phyloP scores from a whole-genome alignment of 1,140 invertebrate genomes.

The Hermetia illucens region DNA sequence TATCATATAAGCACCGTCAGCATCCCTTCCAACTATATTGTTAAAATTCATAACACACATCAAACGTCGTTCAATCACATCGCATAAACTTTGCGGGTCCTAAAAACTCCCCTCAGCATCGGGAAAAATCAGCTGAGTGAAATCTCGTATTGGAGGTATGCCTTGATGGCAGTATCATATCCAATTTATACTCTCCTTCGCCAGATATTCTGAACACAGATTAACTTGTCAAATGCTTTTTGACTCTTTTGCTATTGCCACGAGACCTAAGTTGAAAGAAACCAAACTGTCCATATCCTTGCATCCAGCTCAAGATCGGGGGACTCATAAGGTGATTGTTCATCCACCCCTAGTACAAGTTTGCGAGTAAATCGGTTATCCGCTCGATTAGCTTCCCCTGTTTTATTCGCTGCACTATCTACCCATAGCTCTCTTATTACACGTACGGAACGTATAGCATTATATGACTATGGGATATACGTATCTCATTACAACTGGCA shows the following conservation, averaged over 20 bases:
- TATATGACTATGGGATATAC: not conserved
- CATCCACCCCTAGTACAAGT: not conserved
- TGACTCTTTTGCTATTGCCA: not conserved
- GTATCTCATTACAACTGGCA: constrained; percentile 3
- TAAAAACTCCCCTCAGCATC: no score
- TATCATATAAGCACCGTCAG: no score
- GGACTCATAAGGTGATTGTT: not conserved
- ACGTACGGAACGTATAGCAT: no score
- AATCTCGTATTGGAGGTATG: no score
- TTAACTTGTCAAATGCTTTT: constrained; percentile 6
- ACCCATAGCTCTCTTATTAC: no score
- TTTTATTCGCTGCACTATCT: not conserved
- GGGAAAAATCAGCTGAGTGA: no score
- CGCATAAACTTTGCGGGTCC: no score
- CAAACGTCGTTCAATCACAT: no score
- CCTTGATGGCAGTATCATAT: constrained; percentile 2
- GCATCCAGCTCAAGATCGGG: not conserved
- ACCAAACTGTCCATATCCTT: not conserved
- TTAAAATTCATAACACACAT: no score
- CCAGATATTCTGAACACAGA: constrained; percentile 3
- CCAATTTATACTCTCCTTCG: not conserved
- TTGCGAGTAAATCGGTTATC: constrained; percentile 3
- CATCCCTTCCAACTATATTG: no score
- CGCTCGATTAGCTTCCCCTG: constrained; percentile 4
- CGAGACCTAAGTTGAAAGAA: not conserved